Conservation (phyloP, 2,113 vertebrate species). For the Thamnophis sirtalis region DNA sequence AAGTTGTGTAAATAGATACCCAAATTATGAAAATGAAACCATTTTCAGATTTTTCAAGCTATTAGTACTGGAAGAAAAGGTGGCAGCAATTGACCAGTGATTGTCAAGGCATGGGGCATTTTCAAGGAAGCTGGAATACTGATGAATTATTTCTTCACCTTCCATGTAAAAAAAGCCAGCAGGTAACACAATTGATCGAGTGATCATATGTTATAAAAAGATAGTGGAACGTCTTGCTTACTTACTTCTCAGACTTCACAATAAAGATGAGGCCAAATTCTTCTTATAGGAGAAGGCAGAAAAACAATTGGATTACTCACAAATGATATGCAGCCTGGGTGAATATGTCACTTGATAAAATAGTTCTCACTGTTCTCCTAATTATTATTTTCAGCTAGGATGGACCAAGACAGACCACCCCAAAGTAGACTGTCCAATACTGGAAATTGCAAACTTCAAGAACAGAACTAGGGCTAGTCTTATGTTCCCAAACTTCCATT, state of each 20-base stretch:
- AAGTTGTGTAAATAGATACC: not conserved
- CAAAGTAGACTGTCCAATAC: not conserved
- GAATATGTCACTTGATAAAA: not conserved
- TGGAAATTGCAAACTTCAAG: not conserved
- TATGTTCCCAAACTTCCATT: not conserved
- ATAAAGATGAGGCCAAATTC: not conserved
- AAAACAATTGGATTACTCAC: not conserved
- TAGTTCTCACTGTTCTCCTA: not conserved
- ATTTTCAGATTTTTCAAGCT: not conserved
- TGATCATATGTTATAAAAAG: not conserved
- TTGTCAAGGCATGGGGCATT: not conserved
- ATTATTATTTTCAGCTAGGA: not conserved
- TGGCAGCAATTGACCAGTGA: not conserved
- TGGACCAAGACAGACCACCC: not conserved
- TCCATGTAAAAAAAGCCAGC: not conserved
- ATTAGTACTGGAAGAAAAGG: not conserved
- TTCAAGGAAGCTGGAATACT: not conserved
- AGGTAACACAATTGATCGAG: not conserved
- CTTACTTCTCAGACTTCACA: not conserved
- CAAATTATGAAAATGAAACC: not conserved
- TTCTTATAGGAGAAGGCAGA: not conserved
- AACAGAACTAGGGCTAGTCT: not conserved
- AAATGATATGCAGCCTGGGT: not conserved
- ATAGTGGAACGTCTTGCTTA: not conserved
- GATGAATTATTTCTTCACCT: not conserved